Conservation (phyloP, 2,113 vertebrate species). For the Amazona vittata region DNA sequence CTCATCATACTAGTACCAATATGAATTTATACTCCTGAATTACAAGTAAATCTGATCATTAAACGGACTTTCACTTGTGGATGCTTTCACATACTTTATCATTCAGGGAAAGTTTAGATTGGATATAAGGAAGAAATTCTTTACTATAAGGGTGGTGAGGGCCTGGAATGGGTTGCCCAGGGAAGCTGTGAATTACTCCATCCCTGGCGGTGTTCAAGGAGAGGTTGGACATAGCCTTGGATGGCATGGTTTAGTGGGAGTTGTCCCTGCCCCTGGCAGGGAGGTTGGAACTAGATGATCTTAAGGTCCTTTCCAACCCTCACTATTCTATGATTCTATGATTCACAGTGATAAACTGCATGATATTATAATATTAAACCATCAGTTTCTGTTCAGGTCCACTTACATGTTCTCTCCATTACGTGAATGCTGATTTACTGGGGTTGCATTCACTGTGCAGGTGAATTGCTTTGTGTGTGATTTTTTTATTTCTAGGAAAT, state of each 20-base stretch:
- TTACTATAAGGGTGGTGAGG: too few species aligned
- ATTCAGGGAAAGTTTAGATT: not conserved
- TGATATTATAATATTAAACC: not conserved
- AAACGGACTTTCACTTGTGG: not conserved
- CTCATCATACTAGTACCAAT: not conserved
- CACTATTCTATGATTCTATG: too few species aligned
- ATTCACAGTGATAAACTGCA: not conserved
- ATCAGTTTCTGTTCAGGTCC: not conserved
- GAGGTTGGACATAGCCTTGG: too few species aligned
- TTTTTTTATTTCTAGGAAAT: not conserved
- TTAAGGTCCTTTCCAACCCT: too few species aligned
- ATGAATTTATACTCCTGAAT: not conserved
- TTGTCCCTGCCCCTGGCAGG: too few species aligned
- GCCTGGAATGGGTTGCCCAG: too few species aligned
- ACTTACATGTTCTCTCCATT: not conserved
- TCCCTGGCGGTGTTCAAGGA: too few species aligned
- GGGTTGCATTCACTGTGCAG: not conserved
- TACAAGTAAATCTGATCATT: not conserved
- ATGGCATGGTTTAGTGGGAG: too few species aligned
- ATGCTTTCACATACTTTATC: not conserved
- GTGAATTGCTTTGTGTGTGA: not conserved
- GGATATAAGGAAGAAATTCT: too few species aligned
- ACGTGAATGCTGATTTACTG: not conserved
- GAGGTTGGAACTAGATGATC: too few species aligned
- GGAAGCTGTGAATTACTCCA: too few species aligned